Evolutionary conservation across 2,113 vertebrate genomes (phyloP), one percentile per base, ranked within the genome.

Genomic region (Sylvia atricapilla): DNA sequence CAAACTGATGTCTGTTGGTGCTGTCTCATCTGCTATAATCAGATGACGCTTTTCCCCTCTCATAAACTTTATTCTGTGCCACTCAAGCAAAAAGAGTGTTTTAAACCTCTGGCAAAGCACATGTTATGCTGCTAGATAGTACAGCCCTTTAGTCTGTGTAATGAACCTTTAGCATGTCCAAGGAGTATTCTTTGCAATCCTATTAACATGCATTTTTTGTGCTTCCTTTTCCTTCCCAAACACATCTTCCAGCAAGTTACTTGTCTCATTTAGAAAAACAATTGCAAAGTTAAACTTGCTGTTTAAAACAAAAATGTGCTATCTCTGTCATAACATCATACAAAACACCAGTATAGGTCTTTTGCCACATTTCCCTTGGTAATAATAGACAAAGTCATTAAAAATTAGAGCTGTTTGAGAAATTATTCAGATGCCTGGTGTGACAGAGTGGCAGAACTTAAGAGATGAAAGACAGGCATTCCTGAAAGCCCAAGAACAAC

Each of bases 21-120:
- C 70, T 85, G 70, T 92, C 88, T 83, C 67, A 73, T 80, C 87
- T 80, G n/a, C 27, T 88, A 23, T 60, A 85, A 88, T 88, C 90
- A 90, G 62, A 72, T 28, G 5, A 76, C 66, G 67, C 2, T 69
- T 46, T 73, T 90, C 41, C 28, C 20, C 25, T 76, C 58, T 85
- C 84, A 82, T 67, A 89, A 93, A 75, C 73, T 39, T 91, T 93
- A 72, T 75, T 84, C 31, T 2, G 3, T 37, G 28, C 7, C 37
- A 68, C 28, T 82, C 24, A 68, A 73, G 49, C 9, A 91, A 89
- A 76, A 87, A 72, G 31, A 49, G 22, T 52, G 72, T 68, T 72
- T 39, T 92, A 62, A 66, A 90, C 25, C 63, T 68, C 67, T 88
- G 70, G 21, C 60, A 78, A 94, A 89, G 8, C 28, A 58, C 50